A percentile compares a stretch with the other conserved stretches of the same genome.
These are phyloP conservation scores for Fistularia commersonii DNA, from an alignment of 2,797 vertebrate species.

Conservation along the genomic window DNA sequence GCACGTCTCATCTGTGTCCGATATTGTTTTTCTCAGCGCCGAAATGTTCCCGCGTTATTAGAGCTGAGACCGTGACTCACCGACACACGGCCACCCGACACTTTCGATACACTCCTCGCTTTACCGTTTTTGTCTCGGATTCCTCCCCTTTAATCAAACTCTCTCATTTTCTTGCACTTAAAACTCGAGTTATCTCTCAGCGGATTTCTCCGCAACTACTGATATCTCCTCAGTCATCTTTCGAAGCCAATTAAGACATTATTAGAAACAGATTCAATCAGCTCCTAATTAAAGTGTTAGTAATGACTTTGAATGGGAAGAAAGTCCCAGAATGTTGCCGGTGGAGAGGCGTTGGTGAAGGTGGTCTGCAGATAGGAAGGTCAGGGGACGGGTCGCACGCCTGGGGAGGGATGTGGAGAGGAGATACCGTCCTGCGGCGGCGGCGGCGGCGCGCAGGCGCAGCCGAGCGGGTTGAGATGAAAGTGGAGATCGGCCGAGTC, in stretches of 20 bases:
- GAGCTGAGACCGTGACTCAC: slow-evolving; percentile 36
- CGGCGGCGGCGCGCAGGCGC: no score
- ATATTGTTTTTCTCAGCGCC: slow-evolving; percentile 34
- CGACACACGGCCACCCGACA: slow-evolving; percentile 19
- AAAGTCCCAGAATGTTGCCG: slow-evolving; percentile 5
- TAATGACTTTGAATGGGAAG: slow-evolving; percentile 23
- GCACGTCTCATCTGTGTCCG: slow-evolving; percentile 11
- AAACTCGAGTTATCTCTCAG: slow-evolving; percentile 2
- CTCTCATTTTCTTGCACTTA: slow-evolving; percentile 10
- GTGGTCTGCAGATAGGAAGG: no score
- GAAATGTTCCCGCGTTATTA: slow-evolving; percentile 38
- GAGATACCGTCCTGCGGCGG: background rate
- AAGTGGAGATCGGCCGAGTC: slow-evolving; percentile 43
- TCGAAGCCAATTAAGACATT: slow-evolving; percentile 46
- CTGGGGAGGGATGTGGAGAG: no score
- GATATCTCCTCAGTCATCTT: slow-evolving; percentile 19
- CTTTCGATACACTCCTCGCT: no score
- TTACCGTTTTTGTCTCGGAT: background rate
- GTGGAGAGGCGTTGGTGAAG: no score
- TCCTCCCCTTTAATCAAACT: background rate
- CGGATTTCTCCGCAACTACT: slow-evolving; percentile 2
- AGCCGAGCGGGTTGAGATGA: slow-evolving; percentile 42
- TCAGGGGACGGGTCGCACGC: no score
- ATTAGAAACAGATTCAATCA: slow-evolving; percentile 53
- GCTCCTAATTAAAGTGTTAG: slow-evolving; percentile 57